Evolutionary conservation across 2,888 invertebrate species (phyloP), one percentile per base, ranked within the genome.

Genomic region (Machimus atricapillus): DNA sequence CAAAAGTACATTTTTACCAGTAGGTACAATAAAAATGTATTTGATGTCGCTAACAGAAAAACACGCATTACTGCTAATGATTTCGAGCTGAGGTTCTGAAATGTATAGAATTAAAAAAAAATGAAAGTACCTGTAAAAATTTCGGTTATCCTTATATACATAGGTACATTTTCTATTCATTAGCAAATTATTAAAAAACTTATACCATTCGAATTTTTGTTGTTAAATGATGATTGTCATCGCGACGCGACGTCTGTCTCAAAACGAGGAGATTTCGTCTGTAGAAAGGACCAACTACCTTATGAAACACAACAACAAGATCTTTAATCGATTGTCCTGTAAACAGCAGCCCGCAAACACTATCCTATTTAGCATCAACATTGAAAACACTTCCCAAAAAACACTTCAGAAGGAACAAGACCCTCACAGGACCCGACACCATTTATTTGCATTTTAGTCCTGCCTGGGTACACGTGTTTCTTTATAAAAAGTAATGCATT

Each of bases 401-500:
- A 23, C 58, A 58, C 58, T 58, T 23, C 58, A 58, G 58, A 58
- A 23, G 19, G 58, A 58, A 23, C 23, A 9, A 58, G 58, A 58
- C 19, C 58, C 19, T 52, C 58, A 9, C 19, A 23, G 58, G 58
- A 58, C 19, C 58, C 58, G 8, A 23, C 19, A 19, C 1, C 58
- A 58, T 58, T 58, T 58, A 58, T 58, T 58, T 23, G 19, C 19
- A 58, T 23, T 23, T 19, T 58, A 58, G 58, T 58, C 58, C 23
- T 23, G 58, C 19, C 58, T 9, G 58, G 19, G 19, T 58, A 23
- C 23, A 23, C 19, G 58, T 52, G 58, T 19, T 58, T 58, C 58
- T 9, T 58, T 58, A 23, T 19, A 58, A 34, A 81, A 81, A 81
- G 81, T 81, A 81, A 81, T 81, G 23, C 81, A 81, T 81, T 81